Evolutionary conservation across 2,888 invertebrate species (phyloP).

Genomic region (Gryllus longicercus): DNA sequence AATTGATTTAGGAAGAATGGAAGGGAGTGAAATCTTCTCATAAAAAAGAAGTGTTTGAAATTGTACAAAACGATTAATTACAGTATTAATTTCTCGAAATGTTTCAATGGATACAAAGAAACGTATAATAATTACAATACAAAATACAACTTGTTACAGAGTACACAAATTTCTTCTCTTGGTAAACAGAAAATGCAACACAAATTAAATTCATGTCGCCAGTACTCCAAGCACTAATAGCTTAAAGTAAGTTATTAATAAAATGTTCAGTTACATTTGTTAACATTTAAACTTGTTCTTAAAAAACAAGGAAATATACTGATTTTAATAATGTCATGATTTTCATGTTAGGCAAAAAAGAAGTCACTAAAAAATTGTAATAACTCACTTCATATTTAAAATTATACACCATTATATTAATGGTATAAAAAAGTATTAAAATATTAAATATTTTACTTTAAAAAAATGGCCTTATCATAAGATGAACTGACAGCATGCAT

Average conservation of each 20-base stretch:
- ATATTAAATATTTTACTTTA: no score
- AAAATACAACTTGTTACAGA: neutral
- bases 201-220: neutral
- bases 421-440: neutral
- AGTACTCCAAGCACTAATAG: neutral
- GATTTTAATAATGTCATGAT: neutral
- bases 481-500: no score
- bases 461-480: no score
- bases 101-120: neutral
- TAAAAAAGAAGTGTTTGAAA: neutral
- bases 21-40: no score
- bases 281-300: neutral
- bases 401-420: neutral
- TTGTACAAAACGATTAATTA: neutral
- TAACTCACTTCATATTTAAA: neutral
- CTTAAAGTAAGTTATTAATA: neutral
- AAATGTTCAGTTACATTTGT: no score
- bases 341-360: no score
- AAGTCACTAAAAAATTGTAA: no score
- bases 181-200: neutral
- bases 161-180: neutral
- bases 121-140: neutral
- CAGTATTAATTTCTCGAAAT: neutral
- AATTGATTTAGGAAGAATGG: no score
- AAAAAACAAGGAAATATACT: neutral